Percentiles rank a stretch among this genome's conserved stretches.
phyloP scores from a whole-genome alignment of 2,888 invertebrate species.

The Diadegma fenestrale region DNA sequence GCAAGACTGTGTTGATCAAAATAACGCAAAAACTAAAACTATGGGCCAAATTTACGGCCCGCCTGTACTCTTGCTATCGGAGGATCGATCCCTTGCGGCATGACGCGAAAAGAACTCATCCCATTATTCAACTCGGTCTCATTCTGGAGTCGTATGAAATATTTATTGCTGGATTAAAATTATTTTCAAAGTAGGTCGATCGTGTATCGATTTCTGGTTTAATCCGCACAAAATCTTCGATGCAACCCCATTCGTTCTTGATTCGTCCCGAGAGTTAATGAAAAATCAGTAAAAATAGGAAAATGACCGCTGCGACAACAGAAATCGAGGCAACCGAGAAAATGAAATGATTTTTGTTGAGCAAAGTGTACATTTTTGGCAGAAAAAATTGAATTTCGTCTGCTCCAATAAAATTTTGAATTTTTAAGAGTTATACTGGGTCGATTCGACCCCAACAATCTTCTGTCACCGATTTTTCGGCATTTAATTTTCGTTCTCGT shows the following conservation, averaged over 20 bases:
- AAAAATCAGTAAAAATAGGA: too few relatives aligned
- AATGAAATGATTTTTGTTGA: too few relatives aligned
- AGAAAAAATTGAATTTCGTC: too few relatives aligned
- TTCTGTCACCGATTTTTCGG: too few relatives aligned
- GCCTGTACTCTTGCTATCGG: not conserved
- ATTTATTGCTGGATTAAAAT: slow-evolving; percentile 28
- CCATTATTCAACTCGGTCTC: not conserved
- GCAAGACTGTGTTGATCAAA: not conserved
- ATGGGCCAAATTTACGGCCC: not conserved
- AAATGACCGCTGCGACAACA: too few relatives aligned
- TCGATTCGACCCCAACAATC: too few relatives aligned
- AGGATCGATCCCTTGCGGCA: slow-evolving; percentile 43
- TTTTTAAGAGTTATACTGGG: too few relatives aligned
- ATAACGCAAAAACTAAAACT: not conserved
- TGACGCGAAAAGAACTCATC: not conserved
- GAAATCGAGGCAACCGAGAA: too few relatives aligned
- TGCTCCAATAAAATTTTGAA: too few relatives aligned
- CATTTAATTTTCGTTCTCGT: too few relatives aligned
- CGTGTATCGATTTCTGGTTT: not conserved
- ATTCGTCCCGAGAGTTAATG: not conserved
- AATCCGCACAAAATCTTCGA: not conserved
- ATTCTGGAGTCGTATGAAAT: not conserved
- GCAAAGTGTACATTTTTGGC: too few relatives aligned
- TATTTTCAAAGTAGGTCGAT: slow-evolving; percentile 30
- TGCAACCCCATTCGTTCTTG: not conserved